Percentiles rank a stretch among this genome's conserved stretches.
phyloP scores from a whole-genome alignment of 2,797 vertebrate species.

The Helarctos malayanus region DNA sequence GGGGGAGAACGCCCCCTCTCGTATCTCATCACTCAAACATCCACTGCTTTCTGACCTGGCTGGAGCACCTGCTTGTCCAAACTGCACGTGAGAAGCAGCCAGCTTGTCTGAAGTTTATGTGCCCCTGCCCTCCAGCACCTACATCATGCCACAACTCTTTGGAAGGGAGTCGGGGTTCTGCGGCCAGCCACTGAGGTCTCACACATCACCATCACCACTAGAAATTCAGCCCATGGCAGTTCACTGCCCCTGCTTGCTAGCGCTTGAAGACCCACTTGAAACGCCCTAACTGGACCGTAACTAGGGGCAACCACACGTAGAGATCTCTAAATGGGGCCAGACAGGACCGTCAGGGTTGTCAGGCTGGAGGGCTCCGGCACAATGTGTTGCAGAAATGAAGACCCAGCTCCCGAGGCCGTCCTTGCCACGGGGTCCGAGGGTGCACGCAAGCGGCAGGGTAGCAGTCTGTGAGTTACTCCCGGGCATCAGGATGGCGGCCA shows the following conservation, averaged over 20 bases:
- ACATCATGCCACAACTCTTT: neutral
- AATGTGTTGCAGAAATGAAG: neutral
- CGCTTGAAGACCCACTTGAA: neutral
- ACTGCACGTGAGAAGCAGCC: neutral
- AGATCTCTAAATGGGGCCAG: neutral
- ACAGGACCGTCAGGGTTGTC: neutral
- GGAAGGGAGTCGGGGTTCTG: neutral
- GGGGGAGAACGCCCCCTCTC: neutral
- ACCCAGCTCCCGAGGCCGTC: neutral
- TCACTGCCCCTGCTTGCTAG: neutral
- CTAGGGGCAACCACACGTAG: neutral
- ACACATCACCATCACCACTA: neutral
- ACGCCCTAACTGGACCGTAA: neutral
- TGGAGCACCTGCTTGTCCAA: neutral
- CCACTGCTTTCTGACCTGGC: neutral
- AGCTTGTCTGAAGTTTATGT: neutral
- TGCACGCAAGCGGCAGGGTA: neutral
- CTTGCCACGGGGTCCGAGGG: neutral
- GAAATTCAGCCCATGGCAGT: neutral
- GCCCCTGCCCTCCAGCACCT: neutral
- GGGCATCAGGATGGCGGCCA: slow-evolving; percentile 59
- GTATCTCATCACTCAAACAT: neutral
- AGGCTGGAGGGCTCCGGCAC: neutral
- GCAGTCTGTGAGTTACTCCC: slow-evolving; percentile 4
- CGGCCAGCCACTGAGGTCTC: neutral